Evolutionary conservation across 2,113 vertebrate species (phyloP).

Genomic region (Bettongia penicillata): DNA sequence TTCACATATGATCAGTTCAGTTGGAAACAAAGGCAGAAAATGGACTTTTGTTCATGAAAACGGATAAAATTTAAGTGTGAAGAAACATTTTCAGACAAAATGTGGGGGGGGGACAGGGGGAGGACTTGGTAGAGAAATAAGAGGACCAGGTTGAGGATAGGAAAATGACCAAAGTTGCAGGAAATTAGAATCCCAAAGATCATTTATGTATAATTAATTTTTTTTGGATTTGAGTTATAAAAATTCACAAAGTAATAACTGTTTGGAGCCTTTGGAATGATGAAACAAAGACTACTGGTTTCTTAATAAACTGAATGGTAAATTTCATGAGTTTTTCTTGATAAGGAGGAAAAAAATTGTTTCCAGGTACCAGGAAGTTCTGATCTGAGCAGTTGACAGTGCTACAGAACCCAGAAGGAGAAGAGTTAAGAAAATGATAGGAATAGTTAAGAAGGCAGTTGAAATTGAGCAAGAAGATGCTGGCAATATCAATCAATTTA

Average conservation of each 20-base stretch:
- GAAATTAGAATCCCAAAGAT: not conserved
- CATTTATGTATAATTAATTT: not conserved
- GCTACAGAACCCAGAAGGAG: not conserved
- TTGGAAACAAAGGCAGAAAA: not conserved
- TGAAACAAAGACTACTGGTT: not conserved
- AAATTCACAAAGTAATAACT: not conserved
- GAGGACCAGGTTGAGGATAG: not conserved
- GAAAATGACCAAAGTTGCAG: not conserved
- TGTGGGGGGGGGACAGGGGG: too few relatives aligned
- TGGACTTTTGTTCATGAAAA: not conserved
- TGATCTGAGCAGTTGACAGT: not conserved
- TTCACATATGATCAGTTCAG: not conserved
- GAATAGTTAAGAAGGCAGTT: not conserved
- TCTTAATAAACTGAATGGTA: not conserved
- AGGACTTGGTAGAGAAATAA: not conserved
- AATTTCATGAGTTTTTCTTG: not conserved
- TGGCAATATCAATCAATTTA: not conserved
- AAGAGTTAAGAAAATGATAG: not conserved
- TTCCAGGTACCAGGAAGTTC: not conserved
- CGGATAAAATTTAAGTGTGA: not conserved
- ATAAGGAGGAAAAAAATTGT: not conserved
- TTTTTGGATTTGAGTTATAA: not conserved
- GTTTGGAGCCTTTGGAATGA: not conserved
- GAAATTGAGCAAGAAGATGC: not conserved
- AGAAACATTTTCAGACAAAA: not conserved